These are phyloP conservation scores for Noctua janthina DNA, from an alignment of 2,888 invertebrate species.

Conservation along the genomic window DNA sequence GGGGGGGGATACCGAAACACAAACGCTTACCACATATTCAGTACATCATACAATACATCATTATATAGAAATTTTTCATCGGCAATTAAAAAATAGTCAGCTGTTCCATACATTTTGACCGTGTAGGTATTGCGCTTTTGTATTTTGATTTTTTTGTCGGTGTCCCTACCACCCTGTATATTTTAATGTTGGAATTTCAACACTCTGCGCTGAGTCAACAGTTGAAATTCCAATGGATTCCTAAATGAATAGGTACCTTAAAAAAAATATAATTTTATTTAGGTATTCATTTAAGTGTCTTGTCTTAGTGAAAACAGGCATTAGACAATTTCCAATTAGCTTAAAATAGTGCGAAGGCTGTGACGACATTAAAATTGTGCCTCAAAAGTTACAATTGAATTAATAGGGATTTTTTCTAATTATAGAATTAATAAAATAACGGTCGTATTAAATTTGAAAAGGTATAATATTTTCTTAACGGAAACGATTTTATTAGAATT, in stretches of 20 bases:
- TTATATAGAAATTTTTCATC: neutral
- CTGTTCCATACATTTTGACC: no score
- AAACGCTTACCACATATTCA: neutral
- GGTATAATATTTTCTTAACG: neutral
- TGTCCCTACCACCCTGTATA: neutral
- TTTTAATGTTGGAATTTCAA: neutral
- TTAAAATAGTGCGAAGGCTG: conserved; percentile 40
- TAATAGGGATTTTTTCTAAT: neutral
- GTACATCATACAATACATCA: neutral
- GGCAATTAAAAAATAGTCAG: neutral
- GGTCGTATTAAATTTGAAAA: neutral
- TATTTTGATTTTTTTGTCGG: neutral
- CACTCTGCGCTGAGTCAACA: neutral
- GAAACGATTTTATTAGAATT: neutral
- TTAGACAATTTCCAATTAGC: neutral
- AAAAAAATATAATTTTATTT: neutral
- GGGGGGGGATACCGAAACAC: no score
- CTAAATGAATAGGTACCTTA: neutral
- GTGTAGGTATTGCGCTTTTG: no score
- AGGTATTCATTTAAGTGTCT: neutral
- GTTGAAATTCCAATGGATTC: neutral
- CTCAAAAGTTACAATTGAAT: conserved; percentile 6
- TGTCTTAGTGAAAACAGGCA: neutral
- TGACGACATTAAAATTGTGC: conserved; percentile 28
- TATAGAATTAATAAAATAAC: neutral